Conservation (phyloP, 1,140 invertebrate species). For the Drosophila mojavensis region DNA sequence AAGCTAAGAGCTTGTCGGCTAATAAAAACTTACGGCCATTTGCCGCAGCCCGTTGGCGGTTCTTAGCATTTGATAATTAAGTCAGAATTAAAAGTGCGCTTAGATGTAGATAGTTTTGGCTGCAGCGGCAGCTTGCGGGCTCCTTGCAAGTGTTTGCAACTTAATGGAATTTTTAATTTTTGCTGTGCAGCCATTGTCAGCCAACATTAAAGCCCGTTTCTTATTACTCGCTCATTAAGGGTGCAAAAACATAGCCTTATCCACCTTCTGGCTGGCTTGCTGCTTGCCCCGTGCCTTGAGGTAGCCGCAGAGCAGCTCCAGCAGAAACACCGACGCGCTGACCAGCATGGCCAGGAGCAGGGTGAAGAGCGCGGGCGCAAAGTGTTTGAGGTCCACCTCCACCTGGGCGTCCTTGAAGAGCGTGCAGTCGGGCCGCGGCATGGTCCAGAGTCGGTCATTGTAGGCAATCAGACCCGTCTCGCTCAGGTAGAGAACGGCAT, state of each 20-base stretch:
- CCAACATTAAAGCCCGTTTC: slow-evolving; percentile 57
- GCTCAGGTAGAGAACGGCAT: slow-evolving; percentile 44
- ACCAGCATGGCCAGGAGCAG: slow-evolving; percentile 57
- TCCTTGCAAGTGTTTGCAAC: slow-evolving; percentile 69
- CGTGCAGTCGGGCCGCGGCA: slow-evolving; percentile 60
- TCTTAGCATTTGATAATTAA: slow-evolving; percentile 59
- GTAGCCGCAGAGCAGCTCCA: slow-evolving; percentile 55
- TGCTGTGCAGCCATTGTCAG: slow-evolving; percentile 3
- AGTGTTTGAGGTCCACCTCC: slow-evolving; percentile 73
- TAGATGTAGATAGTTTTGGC: slow-evolving; percentile 15
- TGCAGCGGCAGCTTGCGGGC: slow-evolving; percentile 26
- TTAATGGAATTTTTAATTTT: slow-evolving; percentile 80
- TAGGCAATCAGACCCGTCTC: slow-evolving; percentile 61
- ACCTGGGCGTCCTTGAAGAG: slow-evolving; percentile 48
- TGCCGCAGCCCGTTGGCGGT: slow-evolving; percentile 13
- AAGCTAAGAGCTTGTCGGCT: slow-evolving; percentile 62
- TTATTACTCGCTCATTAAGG: slow-evolving; percentile 51
- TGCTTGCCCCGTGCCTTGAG: slow-evolving; percentile 5
- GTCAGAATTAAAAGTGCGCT: slow-evolving; percentile 53
- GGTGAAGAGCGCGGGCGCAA: slow-evolving; percentile 66
- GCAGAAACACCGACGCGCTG: slow-evolving; percentile 50
- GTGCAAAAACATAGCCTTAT: slow-evolving; percentile 48
- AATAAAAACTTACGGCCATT: slow-evolving; percentile 61
- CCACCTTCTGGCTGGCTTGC: not conserved
- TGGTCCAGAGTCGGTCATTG: slow-evolving; percentile 61